Evolutionary conservation across 2,888 invertebrate species (phyloP).

Genomic region (Notodonta ziczac): DNA sequence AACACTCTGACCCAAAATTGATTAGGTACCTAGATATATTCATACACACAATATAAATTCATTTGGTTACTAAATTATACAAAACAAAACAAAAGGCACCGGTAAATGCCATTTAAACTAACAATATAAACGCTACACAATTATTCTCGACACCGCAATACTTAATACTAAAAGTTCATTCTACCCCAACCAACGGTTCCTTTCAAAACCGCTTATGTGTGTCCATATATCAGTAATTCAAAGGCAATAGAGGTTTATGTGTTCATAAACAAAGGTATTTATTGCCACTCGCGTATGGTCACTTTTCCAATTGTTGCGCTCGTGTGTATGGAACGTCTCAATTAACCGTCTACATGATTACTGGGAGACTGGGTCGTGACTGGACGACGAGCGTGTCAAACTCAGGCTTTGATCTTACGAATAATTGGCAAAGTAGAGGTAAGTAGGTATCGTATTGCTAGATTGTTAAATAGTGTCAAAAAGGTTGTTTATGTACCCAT

Average conservation of each 20-base stretch:
- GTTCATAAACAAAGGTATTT: constrained; percentile 28
- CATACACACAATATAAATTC: not conserved
- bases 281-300: constrained; percentile 14
- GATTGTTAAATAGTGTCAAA: not conserved
- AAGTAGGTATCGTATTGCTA: not conserved
- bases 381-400: constrained; percentile 19
- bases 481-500: not conserved
- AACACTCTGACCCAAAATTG: not conserved
- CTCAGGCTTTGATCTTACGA: not conserved
- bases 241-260: constrained; percentile 11
- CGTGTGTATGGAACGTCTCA: constrained; percentile 50
- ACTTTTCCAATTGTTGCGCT: constrained; percentile 30
- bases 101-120: constrained; percentile 1
- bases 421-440: not conserved
- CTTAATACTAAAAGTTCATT: constrained; percentile 6
- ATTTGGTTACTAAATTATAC: not conserved
- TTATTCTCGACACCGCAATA: constrained; percentile 5
- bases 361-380: constrained; percentile 50
- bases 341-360: constrained; percentile 60
- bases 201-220: constrained; percentile 5
- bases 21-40: not conserved
- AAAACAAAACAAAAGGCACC: constrained; percentile 4
- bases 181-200: constrained; percentile 16
- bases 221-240: constrained; percentile 4
- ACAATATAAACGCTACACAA: constrained; percentile 10